Conservation (phyloP, 2,888 invertebrate species). For the Himalopsyche tibetana region DNA sequence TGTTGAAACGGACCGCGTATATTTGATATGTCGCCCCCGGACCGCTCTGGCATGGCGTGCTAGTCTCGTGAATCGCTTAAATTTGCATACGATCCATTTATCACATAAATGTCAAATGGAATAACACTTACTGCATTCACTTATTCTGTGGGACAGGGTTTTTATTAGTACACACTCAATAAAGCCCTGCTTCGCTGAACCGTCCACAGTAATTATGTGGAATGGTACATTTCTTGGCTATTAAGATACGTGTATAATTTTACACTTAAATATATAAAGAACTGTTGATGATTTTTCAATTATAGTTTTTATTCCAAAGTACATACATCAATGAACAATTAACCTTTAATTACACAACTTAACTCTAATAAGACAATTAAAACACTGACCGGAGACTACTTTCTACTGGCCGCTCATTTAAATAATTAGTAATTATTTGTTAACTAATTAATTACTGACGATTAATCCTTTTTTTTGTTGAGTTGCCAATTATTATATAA, state of each 20-base stretch:
- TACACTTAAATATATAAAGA: background rate
- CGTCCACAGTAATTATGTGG: slow-evolving; percentile 3
- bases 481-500: too few relatives aligned
- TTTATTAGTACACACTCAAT: slow-evolving; percentile 29
- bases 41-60: slow-evolving; percentile 40
- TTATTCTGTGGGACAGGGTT: slow-evolving; percentile 12
- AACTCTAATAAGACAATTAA: too few relatives aligned
- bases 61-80: slow-evolving; percentile 55
- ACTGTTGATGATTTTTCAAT: background rate
- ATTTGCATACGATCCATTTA: slow-evolving; percentile 60
- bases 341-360: too few relatives aligned
- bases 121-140: slow-evolving; percentile 48
- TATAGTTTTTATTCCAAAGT: too few relatives aligned
- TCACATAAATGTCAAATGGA: slow-evolving; percentile 56
- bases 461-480: too few relatives aligned
- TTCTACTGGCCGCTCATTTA: too few relatives aligned
- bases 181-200: slow-evolving; percentile 19
- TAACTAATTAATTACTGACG: too few relatives aligned
- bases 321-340: too few relatives aligned
- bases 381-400: too few relatives aligned
- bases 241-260: slow-evolving; percentile 4
- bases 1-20: slow-evolving; percentile 52
- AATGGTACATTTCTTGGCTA: slow-evolving; percentile 9
- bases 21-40: slow-evolving; percentile 51
- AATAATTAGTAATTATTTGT: too few relatives aligned